Evolutionary conservation across 2,888 invertebrate species (phyloP), one percentile per base, ranked within the genome.

Genomic region (Luffia ferchaultella): DNA sequence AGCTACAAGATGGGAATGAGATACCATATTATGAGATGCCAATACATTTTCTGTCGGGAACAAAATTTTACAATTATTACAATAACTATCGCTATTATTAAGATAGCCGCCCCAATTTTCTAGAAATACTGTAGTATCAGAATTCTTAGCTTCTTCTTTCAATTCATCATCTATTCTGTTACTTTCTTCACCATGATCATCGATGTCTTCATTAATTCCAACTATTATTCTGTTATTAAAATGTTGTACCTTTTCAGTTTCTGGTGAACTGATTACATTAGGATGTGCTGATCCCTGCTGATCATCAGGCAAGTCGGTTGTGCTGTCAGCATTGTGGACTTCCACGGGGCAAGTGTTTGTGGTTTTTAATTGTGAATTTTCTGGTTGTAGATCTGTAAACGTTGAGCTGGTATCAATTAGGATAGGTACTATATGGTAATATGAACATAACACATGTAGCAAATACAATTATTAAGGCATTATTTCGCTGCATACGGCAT

Each of bases 1-100:
- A 2, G 58, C 51, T 0, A 73, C 58, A 7, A 74, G 19, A 15
- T 66, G 67, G 0, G 73, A 74, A 50, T 74, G 74, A 0, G 58
- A 60, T 0, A 53, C 41, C 67, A 68, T 73, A 3, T 70, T 72
- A 20, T 74, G 74, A 0, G 65, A 62, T 43, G 70, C 67, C 2
- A 70, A 54, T 0, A 64, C 64, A 16, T 72, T 74, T 0, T 60
- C 59, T 0, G 73, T 73, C 0, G 70, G 58, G 20, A 74, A 74
- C 0, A 74, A 50, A 0, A 57, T 71, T 1, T 61, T n/a, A 18
- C 74, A 74, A 0, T 58, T 54, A 0, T 52, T 50, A 15, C 74
- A 74, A 19, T 57, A 74, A 3, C 66, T 67, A 0, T 56, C 48
- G 19, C 62, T 70, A 0, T 18, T 45, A 0, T 56, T 45, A 0